A percentile compares a stretch with the other conserved stretches of the same genome.
Conservation (phyloP, 1,140 invertebrate species). For the Microvelia longipes region DNA sequence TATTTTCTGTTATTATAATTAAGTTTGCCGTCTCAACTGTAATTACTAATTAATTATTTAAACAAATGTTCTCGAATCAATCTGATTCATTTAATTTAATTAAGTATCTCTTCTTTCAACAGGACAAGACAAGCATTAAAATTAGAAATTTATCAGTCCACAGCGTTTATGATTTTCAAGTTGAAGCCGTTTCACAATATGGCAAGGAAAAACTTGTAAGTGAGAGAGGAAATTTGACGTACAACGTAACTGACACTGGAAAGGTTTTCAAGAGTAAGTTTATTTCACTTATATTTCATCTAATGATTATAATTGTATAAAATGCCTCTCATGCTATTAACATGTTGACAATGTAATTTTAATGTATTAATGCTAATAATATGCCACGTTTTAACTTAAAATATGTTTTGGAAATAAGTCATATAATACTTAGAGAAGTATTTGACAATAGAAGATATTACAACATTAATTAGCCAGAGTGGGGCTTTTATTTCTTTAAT, state of each 20-base stretch:
- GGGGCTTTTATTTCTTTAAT: no score
- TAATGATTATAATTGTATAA: not conserved
- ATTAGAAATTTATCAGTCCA: not conserved
- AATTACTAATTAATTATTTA: no score
- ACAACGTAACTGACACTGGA: not conserved
- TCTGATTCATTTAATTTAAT: no score
- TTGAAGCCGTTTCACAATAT: not conserved
- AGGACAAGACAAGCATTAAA: conserved; percentile 6
- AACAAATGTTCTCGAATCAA: no score
- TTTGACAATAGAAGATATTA: no score
- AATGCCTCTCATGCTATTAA: not conserved
- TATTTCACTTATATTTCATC: not conserved
- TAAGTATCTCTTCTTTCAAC: not conserved
- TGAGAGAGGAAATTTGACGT: not conserved
- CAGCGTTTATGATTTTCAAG: conserved; percentile 1
- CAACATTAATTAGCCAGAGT: no score
- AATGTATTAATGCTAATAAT: not conserved
- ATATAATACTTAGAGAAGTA: no score
- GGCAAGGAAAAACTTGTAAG: not conserved
- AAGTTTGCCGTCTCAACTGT: no score
- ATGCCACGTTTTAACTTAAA: not conserved
- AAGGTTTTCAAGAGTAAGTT: not conserved
- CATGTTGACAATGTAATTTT: not conserved
- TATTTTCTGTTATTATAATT: no score
- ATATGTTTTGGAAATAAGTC: not conserved